Base-by-base conservation (phyloP, 1,140 invertebrate species). In the Platyscapa corneri region DNA sequence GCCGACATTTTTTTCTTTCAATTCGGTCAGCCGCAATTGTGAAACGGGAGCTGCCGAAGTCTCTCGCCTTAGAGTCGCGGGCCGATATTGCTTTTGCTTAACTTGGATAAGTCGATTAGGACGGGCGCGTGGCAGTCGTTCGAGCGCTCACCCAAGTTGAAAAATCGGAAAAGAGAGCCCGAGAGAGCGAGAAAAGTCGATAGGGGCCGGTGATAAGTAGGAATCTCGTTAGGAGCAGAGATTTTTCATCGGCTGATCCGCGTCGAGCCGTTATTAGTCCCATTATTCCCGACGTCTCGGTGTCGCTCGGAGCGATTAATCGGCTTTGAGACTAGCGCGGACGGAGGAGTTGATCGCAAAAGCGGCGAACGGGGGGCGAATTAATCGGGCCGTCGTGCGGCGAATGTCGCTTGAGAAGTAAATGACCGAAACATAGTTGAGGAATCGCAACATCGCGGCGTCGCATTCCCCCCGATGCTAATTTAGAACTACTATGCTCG, bases 401-500 rank as follows among this genome's bases (percentile, higher is more conserved):
- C n/a, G n/a, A 42, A 64, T 18, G 34, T 5, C 34, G 39, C 77
- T 23, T 23, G 49, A 72, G 80, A 53, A 39, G 49, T 34, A 74
- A 82, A 82, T 37, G 80, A 56, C 32, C 65, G 32, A 82, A 60
- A 75, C 34, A 64, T 32, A 46, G 72, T 76, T 30, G n/a, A 64
- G 64, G 78, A 83, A 83, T 83, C 74, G 72, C 56, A 23, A 83
- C 53, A 32, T 72, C 34, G 65, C 42, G 72, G 2, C 49, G 60
- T 67, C n/a, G n/a, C n/a, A n/a, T n/a, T n/a, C 37, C 39, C 60
- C 14, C 34, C 37, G 56, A 46, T 49, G n/a, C 83, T 79, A 72
- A 84, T 79, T 84, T 84, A 84, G 75, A 78, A 77, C 76, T 39
- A 20, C 39, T 32, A 5, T 23, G 42, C 23, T 39, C 76, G 60